Evolutionary conservation across 1,140 invertebrate species (phyloP).

Genomic region (Orchestia grillus): DNA sequence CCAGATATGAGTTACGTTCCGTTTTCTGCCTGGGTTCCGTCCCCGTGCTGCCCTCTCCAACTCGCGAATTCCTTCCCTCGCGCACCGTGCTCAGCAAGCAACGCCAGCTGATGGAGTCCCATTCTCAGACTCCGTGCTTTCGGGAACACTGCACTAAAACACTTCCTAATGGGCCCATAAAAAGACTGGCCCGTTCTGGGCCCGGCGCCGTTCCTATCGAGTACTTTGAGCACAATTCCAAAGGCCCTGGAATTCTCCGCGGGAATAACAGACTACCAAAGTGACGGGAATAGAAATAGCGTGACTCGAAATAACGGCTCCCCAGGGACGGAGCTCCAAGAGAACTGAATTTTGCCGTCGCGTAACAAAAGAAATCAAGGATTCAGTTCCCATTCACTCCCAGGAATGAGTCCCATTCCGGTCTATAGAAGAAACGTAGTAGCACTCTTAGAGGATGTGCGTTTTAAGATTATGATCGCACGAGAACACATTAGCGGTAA

Average conservation of each 20-base stretch:
- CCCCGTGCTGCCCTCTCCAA: background rate
- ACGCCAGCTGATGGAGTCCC: background rate
- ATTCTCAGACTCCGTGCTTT: background rate
- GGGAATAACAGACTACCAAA: background rate
- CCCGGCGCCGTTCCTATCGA: background rate
- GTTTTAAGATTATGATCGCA: too few species aligned
- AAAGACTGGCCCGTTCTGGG: background rate
- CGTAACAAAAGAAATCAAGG: background rate
- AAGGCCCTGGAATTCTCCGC: background rate
- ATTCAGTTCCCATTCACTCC: too few species aligned
- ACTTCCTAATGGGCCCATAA: background rate
- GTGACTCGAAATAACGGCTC: background rate
- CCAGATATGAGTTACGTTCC: too few species aligned
- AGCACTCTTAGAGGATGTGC: too few species aligned
- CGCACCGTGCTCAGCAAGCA: background rate
- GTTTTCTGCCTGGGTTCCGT: too few species aligned
- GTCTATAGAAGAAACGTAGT: background rate
- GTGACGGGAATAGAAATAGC: background rate
- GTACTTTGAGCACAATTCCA: slow-evolving; percentile 7
- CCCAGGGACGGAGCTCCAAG: background rate
- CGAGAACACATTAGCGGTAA: too few species aligned
- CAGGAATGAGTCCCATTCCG: too few species aligned
- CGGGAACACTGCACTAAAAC: background rate
- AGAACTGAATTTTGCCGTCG: background rate
- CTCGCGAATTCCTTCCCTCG: too few species aligned